A percentile compares a stretch with the other conserved stretches of the same genome.
Evolutionary conservation across 2,888 invertebrate species (phyloP).

Genomic region (Apamea crenata): DNA sequence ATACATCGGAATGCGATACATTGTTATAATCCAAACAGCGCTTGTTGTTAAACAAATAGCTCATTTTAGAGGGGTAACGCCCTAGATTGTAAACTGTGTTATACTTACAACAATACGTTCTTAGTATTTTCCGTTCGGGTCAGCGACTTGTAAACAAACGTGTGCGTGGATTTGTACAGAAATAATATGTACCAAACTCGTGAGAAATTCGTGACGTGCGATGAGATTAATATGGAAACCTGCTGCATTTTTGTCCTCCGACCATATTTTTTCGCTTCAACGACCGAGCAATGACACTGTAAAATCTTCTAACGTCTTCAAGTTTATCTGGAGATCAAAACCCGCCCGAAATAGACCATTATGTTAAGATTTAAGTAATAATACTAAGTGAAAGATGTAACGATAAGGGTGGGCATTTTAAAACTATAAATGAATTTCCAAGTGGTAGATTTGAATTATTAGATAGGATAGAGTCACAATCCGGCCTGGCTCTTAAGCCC

Average conservation of each 20-base stretch:
- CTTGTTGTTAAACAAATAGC: constrained; percentile 85
- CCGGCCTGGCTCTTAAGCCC: constrained; percentile 66
- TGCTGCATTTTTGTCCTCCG: constrained; percentile 47
- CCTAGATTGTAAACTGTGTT: constrained; percentile 86
- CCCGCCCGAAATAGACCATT: constrained; percentile 53
- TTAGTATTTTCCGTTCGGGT: constrained; percentile 83
- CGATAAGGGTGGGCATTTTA: constrained; percentile 55
- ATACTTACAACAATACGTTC: constrained; percentile 84
- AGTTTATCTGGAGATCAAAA: constrained; percentile 59
- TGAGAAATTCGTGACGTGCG: constrained; percentile 64
- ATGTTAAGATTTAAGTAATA: constrained; percentile 56
- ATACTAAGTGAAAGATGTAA: constrained; percentile 56
- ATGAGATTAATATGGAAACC: constrained; percentile 54
- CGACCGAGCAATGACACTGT: constrained; percentile 55
- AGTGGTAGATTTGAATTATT: constrained; percentile 46
- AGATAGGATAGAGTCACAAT: constrained; percentile 57
- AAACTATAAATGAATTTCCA: constrained; percentile 54
- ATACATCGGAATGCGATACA: constrained; percentile 79
- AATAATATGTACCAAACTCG: constrained; percentile 68
- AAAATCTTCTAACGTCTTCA: constrained; percentile 35
- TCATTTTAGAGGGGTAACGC: constrained; percentile 87
- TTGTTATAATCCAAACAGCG: constrained; percentile 81
- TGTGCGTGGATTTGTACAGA: constrained; percentile 73
- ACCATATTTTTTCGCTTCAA: constrained; percentile 32
- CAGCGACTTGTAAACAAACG: constrained; percentile 86